A percentile compares a stretch with the other conserved stretches of the same genome.
Evolutionary conservation across 2,113 vertebrate genomes (phyloP).

Genomic region (Zosterops lateralis): DNA sequence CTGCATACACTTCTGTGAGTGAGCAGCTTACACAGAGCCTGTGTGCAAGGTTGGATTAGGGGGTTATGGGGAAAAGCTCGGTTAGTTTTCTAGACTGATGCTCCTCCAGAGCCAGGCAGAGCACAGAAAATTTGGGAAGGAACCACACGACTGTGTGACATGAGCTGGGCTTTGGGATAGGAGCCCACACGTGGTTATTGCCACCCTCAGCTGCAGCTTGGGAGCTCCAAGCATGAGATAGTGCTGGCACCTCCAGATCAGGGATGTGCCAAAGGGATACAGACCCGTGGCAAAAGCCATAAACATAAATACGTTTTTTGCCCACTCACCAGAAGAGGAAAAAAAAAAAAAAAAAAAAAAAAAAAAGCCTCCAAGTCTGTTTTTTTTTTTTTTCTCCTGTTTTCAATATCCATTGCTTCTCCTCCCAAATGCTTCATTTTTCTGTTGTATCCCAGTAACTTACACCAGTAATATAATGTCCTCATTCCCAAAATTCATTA

Average conservation of each 20-base stretch:
- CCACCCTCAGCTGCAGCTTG: neutral
- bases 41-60: neutral
- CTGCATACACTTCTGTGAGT: accelerated
- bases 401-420: neutral
- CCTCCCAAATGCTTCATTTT: neutral
- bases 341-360: neutral
- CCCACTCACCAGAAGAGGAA: neutral
- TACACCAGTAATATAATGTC: neutral
- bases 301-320: neutral
- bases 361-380: accelerated
- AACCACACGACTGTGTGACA: accelerated
- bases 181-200: accelerated
- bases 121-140: neutral
- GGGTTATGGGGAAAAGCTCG: neutral
- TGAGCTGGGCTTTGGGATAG: neutral
- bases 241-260: neutral
- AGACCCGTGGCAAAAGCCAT: neutral
- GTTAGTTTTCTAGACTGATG: neutral
- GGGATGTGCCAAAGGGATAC: accelerated
- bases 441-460: neutral
- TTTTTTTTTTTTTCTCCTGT: too few species aligned
- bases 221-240: neutral
- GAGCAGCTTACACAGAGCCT: neutral
- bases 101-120: neutral
- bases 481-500: neutral